Base-by-base conservation (phyloP, 2,113 vertebrate genomes). In the Entelurus aequoreus region DNA sequence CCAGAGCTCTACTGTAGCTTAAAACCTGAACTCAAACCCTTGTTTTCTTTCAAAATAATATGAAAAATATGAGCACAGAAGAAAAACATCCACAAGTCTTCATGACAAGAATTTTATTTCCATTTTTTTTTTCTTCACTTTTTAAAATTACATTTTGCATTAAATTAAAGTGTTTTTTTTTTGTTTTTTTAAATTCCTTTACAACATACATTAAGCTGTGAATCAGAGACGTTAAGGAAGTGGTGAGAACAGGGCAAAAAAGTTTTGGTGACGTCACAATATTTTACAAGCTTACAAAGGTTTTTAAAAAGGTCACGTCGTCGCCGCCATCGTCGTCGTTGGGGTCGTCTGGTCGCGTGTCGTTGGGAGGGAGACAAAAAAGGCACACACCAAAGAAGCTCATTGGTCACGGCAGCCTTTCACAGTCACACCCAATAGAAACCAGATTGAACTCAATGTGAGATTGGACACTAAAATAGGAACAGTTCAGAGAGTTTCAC, bases 241-340 rank as follows among this genome's bases (percentile, higher is more conserved):
- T 93, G 92, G 88, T 91, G 88, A 90, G 88, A 84, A 78, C 66
- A 92, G 90, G 91, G 90, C 90, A 90, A 90, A 93, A 92, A 90
- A 91, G 85, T 67, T 90, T 46, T 46, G 42, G 92, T 94, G 94
- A 97, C 92, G 81, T 93, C 93, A 96, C 94, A 90, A 93, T 92
- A 95, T 93, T 91, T 92, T 94, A 98, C 95, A 96, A 91, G 87
- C 92, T 91, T 93, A 95, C 92, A 93, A 92, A 93, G 92, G 42
- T 46, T 93, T 19, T 91, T 90, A 88, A 93, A 90, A 92, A 90
- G 92, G 89, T 69, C 89, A 90, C 78, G 69, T 59, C 16, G 16
- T 48, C 16, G 53, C 21, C n/a, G 38, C 38, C 40, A 8, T 10
- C 40, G 42, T 46, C 6, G 16, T 48, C 35, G 46, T 14, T 92